Evolutionary conservation across 2,113 vertebrate genomes (phyloP).

Genomic region (Ginglymostoma cirratum): DNA sequence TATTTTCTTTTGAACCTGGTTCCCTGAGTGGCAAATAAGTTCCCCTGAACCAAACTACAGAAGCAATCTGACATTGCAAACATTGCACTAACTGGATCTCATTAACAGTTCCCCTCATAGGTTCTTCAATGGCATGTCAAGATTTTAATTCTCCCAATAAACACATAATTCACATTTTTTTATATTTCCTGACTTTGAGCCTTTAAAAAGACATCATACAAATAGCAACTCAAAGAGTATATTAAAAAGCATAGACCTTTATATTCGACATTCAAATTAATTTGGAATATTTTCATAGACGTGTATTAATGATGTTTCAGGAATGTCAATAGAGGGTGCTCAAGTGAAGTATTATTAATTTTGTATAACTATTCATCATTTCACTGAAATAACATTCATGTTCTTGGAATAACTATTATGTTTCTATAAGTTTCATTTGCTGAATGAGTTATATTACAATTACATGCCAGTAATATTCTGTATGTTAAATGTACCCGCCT

Average conservation of each 20-base stretch:
- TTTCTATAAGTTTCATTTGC: neutral
- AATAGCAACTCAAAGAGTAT: neutral
- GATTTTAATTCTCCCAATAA: neutral
- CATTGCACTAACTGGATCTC: neutral
- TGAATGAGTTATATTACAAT: neutral
- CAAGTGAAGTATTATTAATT: conserved; percentile 2
- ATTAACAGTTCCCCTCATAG: neutral
- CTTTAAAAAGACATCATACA: neutral
- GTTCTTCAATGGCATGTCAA: neutral
- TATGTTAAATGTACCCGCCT: neutral
- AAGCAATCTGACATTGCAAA: neutral
- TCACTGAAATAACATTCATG: neutral
- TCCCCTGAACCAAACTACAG: neutral
- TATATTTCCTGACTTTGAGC: neutral
- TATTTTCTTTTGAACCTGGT: neutral
- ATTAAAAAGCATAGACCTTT: neutral
- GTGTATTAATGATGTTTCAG: neutral
- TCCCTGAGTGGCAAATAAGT: neutral
- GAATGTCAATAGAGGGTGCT: neutral
- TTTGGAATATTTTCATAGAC: neutral
- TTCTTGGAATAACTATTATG: neutral
- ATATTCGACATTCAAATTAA: neutral
- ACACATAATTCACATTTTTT: neutral
- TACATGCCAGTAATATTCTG: neutral
- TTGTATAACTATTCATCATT: neutral